These are phyloP conservation scores for Platygyra sinensis DNA, from an alignment of 64 coral and sea anemone genomes.

Conservation along the genomic window DNA sequence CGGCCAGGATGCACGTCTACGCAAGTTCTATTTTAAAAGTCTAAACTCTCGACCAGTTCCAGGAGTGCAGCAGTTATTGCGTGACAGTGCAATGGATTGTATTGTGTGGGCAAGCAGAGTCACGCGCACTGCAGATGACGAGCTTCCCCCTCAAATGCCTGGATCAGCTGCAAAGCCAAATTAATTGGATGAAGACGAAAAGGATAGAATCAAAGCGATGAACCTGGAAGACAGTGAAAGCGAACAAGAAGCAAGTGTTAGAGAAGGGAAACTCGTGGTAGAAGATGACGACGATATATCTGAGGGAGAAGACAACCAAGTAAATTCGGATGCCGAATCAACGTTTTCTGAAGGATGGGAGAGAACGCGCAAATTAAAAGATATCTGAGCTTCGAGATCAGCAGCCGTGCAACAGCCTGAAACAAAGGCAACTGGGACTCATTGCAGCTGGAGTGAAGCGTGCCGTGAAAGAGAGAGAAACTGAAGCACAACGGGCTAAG, in stretches of 20 bases:
- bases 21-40: slow-evolving; percentile 8
- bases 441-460: neutral
- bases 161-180: neutral
- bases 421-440: neutral
- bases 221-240: neutral
- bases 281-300: no score
- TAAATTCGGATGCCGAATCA: no score
- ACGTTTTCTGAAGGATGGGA: no score
- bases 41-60: neutral
- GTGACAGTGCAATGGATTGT: slow-evolving; percentile 7
- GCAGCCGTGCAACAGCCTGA: no score
- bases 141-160: neutral
- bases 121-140: neutral
- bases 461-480: neutral
- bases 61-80: neutral
- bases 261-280: no score
- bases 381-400: no score
- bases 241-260: neutral
- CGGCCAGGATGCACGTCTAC: neutral
- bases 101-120: slow-evolving; percentile 13
- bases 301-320: no score
- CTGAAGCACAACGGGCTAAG: neutral
- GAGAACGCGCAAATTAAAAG: no score
- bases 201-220: neutral
- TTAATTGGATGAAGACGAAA: neutral